Evolutionary conservation across 2,113 vertebrate species (phyloP).

Genomic region (Megaptera novaeangliae): DNA sequence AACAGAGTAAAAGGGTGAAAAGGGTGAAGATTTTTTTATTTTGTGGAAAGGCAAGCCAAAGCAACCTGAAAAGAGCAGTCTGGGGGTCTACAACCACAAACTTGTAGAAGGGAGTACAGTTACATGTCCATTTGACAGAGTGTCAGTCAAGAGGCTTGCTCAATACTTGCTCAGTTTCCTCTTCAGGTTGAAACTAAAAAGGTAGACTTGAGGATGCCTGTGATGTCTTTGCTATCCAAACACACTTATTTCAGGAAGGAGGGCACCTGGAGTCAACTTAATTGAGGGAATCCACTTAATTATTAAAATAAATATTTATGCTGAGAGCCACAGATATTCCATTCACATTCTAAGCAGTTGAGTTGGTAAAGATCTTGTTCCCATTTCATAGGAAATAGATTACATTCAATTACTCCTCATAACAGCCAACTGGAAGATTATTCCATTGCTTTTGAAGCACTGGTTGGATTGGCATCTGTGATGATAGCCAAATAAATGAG

Average conservation of each 20-base stretch:
- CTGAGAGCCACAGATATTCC: not conserved
- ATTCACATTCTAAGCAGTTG: not conserved
- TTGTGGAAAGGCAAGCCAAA: not conserved
- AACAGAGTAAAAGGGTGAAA: not conserved
- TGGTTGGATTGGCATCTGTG: slow-evolving; percentile 85
- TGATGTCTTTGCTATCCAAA: not conserved
- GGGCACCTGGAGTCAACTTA: not conserved
- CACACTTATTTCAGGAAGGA: not conserved
- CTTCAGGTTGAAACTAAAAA: not conserved
- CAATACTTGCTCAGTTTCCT: not conserved
- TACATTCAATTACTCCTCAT: not conserved
- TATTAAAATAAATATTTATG: slow-evolving; percentile 51
- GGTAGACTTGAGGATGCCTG: not conserved
- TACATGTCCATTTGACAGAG: not conserved
- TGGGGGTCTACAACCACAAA: not conserved
- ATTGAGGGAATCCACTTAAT: not conserved
- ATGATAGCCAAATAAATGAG: slow-evolving; percentile 94
- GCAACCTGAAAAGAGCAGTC: not conserved
- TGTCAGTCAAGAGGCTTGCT: not conserved
- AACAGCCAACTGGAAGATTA: slow-evolving; percentile 16
- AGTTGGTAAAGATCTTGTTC: not conserved
- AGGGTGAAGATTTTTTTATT: not conserved
- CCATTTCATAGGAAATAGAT: not conserved
- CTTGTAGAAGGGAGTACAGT: not conserved
- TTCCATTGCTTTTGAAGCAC: slow-evolving; percentile 60